Percentiles rank a stretch among this genome's conserved stretches.
Conservation (phyloP, 2,888 invertebrate species). For the Halictus quadricinctus region DNA sequence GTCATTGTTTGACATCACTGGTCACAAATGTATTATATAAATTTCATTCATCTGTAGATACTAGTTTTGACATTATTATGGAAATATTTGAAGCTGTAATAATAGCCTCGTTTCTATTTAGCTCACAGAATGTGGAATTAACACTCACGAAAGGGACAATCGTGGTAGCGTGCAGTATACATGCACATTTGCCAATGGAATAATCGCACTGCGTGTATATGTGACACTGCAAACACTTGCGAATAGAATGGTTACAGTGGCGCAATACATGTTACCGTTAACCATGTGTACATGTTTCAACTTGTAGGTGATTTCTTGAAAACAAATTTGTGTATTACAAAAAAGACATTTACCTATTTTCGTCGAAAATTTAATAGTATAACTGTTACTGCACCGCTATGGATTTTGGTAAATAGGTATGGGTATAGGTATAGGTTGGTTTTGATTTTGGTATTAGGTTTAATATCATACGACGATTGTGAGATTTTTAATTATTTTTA, state of each 20-base stretch:
- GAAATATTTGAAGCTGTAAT: slow-evolving; percentile 3
- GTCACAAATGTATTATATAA: slow-evolving; percentile 2
- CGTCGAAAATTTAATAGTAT: background rate
- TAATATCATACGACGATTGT: background rate
- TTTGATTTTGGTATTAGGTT: no score
- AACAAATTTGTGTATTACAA: slow-evolving; percentile 3
- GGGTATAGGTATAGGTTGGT: no score
- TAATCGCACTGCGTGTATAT: background rate
- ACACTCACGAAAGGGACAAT: slow-evolving; percentile 2
- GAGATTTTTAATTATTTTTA: background rate
- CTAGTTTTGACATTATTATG: background rate
- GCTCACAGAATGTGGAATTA: slow-evolving; percentile 7
- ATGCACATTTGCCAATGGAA: background rate
- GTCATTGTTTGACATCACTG: background rate
- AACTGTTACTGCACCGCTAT: no score
- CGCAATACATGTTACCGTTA: background rate
- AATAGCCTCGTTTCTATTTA: background rate
- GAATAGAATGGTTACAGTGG: background rate
- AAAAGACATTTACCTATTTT: background rate
- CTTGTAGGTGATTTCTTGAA: slow-evolving; percentile 8
- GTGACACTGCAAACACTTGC: background rate
- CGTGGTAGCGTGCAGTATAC: background rate
- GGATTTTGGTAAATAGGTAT: no score
- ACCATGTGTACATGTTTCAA: background rate
- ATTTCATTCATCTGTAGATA: background rate